These are phyloP conservation scores for Callosobruchus maculatus DNA, from an alignment of 2,888 invertebrate genomes.

Conservation along the genomic window DNA sequence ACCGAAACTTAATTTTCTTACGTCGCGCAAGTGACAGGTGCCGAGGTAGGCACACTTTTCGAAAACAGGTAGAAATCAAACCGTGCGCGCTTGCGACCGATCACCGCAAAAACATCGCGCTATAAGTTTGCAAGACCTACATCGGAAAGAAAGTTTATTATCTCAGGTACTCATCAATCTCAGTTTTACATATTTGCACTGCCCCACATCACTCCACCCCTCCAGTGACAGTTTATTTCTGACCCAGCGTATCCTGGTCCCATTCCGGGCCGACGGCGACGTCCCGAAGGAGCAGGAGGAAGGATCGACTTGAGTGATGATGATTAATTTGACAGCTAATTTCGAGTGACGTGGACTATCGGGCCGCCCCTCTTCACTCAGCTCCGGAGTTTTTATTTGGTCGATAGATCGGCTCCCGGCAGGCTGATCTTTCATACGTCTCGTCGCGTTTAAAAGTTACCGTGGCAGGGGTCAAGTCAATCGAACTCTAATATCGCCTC, in stretches of 20 bases:
- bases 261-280: background rate
- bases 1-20: too few relatives aligned
- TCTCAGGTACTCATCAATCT: background rate
- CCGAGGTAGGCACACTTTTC: too few relatives aligned
- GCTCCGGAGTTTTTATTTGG: background rate
- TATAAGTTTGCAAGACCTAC: too few relatives aligned
- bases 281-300: conserved; percentile 7
- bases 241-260: background rate
- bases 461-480: background rate
- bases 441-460: background rate
- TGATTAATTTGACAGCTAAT: conserved; percentile 36
- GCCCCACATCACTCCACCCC: background rate
- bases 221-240: background rate
- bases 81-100: too few relatives aligned
- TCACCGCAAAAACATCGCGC: too few relatives aligned
- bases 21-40: too few relatives aligned
- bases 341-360: conserved; percentile 17
- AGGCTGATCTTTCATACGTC: background rate
- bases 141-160: too few relatives aligned
- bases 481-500: background rate
- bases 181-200: background rate
- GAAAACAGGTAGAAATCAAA: too few relatives aligned
- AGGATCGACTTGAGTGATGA: conserved; percentile 32
- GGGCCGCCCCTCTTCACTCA: background rate
- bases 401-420: background rate